phyloP scores from a whole-genome alignment of 1,140 invertebrate genomes.

The Cherax quadricarinatus region DNA sequence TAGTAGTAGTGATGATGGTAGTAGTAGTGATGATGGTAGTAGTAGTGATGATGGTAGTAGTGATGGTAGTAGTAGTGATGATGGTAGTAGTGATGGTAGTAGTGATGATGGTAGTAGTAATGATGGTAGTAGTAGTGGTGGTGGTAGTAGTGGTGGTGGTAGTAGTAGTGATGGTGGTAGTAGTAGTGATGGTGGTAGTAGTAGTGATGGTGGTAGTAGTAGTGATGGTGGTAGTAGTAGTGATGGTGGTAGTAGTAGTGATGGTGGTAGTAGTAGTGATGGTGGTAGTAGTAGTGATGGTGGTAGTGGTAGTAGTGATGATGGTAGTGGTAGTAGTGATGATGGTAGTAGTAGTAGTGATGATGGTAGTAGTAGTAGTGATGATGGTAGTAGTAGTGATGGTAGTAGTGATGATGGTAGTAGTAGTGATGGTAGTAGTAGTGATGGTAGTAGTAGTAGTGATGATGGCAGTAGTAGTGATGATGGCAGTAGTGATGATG shows the following conservation, averaged over 20 bases:
- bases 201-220: too few species aligned
- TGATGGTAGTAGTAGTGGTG: background rate
- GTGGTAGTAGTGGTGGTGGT: too few species aligned
- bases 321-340: background rate
- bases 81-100: too few species aligned
- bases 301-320: background rate
- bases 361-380: background rate
- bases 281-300: background rate
- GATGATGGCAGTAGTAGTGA: too few species aligned
- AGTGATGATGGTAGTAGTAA: background rate
- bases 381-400: background rate
- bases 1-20: too few species aligned
- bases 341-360: background rate
- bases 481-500: too few species aligned
- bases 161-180: background rate
- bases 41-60: too few species aligned
- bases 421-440: too few species aligned
- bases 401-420: too few species aligned
- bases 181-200: constrained; percentile 11
- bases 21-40: too few species aligned
- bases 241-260: constrained; percentile 11
- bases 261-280: background rate
- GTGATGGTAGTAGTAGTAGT: too few species aligned
- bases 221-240: background rate
- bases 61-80: too few species aligned